A percentile compares a stretch with the other conserved stretches of the same genome.
These are phyloP conservation scores for Antechinus flavipes DNA, from an alignment of 2,113 vertebrate species.

Conservation along the genomic window DNA sequence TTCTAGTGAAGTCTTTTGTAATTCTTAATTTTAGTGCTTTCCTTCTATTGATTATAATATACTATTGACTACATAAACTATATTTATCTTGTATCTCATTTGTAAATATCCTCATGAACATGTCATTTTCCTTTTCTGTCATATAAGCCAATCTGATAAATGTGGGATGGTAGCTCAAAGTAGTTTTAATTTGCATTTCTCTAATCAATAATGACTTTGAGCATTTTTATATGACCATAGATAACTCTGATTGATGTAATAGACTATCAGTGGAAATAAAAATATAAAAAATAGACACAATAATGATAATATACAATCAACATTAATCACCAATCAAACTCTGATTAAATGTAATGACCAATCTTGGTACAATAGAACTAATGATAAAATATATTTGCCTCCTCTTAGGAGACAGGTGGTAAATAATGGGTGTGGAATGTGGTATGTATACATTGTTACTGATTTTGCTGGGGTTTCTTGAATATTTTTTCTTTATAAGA, in stretches of 20 bases:
- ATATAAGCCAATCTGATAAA: neutral
- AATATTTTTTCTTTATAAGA: neutral
- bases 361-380: neutral
- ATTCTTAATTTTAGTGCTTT: neutral
- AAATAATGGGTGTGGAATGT: neutral
- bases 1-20: neutral
- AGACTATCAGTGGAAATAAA: neutral
- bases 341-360: neutral
- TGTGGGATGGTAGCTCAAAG: neutral
- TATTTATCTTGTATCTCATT: neutral
- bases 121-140: neutral
- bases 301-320: neutral
- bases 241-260: neutral
- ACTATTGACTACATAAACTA: too few relatives aligned
- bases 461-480: neutral
- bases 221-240: neutral
- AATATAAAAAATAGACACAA: neutral
- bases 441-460: neutral
- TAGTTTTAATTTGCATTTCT: neutral
- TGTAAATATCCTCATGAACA: neutral
- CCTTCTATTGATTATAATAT: too few relatives aligned
- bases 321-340: neutral
- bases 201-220: neutral
- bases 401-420: neutral
- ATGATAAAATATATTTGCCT: neutral